Conservation (phyloP, 2,113 vertebrate genomes). For the Sphaerodactylus townsendi region DNA sequence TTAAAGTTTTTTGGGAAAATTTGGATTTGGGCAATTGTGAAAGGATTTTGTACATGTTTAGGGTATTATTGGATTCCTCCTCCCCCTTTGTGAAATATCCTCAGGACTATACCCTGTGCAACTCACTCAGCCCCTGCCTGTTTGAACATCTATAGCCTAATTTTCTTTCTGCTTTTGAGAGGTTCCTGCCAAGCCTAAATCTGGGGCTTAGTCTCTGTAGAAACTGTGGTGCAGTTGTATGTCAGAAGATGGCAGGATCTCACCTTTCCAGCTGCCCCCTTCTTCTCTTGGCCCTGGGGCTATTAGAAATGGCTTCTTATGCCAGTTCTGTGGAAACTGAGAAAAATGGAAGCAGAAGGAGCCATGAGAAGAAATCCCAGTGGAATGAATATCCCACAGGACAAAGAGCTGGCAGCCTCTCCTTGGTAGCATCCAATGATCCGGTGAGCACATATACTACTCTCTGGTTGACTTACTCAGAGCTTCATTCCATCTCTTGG, state of each 20-base stretch:
- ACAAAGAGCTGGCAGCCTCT: background rate
- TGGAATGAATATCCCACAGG: constrained; percentile 22
- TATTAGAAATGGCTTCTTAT: constrained; percentile 30
- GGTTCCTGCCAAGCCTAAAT: background rate
- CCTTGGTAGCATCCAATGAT: background rate
- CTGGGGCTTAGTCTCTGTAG: background rate
- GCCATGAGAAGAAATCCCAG: constrained; percentile 2
- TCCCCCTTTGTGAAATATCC: background rate
- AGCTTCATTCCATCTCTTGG: background rate
- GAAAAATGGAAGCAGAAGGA: background rate
- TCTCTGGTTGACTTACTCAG: background rate
- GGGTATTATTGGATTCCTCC: background rate
- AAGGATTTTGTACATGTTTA: background rate
- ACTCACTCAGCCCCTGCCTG: background rate
- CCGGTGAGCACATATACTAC: constrained; percentile 1
- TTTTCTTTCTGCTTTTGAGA: background rate
- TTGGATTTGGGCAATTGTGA: background rate
- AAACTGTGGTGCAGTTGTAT: background rate
- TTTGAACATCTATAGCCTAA: background rate
- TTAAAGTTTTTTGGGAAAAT: background rate
- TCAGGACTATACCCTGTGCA: background rate
- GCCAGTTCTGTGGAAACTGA: background rate
- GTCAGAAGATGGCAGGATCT: background rate
- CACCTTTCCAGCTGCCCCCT: constrained; percentile 5
- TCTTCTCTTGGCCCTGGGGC: constrained; percentile 28